These are phyloP conservation scores for Sebastes itinus DNA, from an alignment of 2,797 vertebrate species.

Conservation along the genomic window DNA sequence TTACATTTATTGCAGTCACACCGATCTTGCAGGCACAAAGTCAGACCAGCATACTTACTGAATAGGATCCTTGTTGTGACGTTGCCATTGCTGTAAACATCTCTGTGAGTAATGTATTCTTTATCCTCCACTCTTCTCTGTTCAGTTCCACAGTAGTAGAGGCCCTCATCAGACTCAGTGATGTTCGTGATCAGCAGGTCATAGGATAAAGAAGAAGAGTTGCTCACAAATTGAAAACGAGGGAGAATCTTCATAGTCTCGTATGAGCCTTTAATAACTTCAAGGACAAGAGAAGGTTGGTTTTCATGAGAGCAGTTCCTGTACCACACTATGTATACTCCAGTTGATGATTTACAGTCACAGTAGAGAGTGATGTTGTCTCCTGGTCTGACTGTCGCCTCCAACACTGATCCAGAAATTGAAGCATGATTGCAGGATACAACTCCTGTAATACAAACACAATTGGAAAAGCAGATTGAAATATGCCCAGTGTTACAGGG, in stretches of 20 bases:
- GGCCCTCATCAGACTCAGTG: slow-evolving; percentile 35
- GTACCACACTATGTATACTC: slow-evolving; percentile 45
- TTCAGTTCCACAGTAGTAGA: slow-evolving; percentile 62
- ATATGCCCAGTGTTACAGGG: background rate
- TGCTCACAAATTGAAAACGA: slow-evolving; percentile 13
- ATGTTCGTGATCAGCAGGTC: slow-evolving; percentile 58
- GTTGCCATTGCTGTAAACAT: background rate
- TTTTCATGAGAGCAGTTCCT: slow-evolving; percentile 58
- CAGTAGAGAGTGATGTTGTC: slow-evolving; percentile 59
- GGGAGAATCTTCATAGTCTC: background rate
- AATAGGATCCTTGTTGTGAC: background rate
- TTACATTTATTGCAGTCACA: background rate
- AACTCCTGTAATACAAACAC: slow-evolving; percentile 25
- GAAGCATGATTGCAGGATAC: background rate
- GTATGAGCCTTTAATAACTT: too few species aligned
- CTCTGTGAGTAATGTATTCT: fast-evolving
- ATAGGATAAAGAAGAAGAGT: background rate
- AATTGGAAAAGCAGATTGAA: background rate
- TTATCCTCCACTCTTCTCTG: fast-evolving
- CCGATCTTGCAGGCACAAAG: background rate
- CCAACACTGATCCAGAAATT: slow-evolving; percentile 10
- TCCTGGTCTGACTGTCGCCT: slow-evolving; percentile 27
- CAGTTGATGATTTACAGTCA: slow-evolving; percentile 17
- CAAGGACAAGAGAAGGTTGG: slow-evolving; percentile 40
- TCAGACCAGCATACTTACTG: slow-evolving; percentile 13